phyloP scores from a whole-genome alignment of 2,113 vertebrate species.

The Cairina moschata region DNA sequence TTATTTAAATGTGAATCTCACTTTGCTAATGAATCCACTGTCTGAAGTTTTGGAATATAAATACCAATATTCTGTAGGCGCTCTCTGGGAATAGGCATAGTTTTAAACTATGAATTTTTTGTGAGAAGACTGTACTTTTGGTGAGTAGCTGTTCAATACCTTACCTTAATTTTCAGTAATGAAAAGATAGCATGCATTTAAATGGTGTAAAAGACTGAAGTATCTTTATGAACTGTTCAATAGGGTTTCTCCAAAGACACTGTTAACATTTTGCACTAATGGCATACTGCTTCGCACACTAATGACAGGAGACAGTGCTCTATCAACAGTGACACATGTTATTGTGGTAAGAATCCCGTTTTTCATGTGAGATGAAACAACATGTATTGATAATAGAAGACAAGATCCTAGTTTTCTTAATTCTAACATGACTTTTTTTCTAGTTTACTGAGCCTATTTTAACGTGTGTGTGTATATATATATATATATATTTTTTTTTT shows the following conservation, averaged over 20 bases:
- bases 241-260: conserved; percentile 94
- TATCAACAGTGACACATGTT: conserved; percentile 91
- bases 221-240: conserved; percentile 21
- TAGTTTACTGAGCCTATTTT: neutral
- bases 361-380: neutral
- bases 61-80: neutral
- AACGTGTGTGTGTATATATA: neutral
- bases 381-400: neutral
- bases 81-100: neutral
- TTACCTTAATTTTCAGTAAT: neutral
- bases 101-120: neutral
- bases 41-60: neutral
- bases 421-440: neutral
- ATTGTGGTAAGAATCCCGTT: conserved; percentile 89
- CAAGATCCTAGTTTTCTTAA: neutral
- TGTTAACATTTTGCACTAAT: conserved; percentile 95
- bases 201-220: neutral
- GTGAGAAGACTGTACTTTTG: neutral
- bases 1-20: neutral
- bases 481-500: neutral
- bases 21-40: neutral
- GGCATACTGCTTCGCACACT: conserved; percentile 91
- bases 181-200: neutral
- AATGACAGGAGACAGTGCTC: conserved; percentile 87
- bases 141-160: neutral